phyloP scores from a whole-genome alignment of 2,797 vertebrate species.

The Poecilia wingei region DNA sequence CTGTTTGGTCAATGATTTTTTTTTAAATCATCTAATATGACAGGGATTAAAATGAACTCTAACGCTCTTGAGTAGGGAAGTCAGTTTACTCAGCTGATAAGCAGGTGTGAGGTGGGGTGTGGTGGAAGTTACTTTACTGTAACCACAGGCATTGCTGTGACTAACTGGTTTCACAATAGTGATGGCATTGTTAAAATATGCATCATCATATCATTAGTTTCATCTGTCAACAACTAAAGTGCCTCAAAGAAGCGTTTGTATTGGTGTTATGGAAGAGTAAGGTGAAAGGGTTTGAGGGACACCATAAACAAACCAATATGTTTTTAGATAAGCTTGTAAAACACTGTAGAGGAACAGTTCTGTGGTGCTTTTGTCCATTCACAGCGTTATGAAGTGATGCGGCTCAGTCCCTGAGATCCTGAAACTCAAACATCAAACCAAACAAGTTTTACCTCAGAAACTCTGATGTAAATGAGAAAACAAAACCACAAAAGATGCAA shows the following conservation, averaged over 20 bases:
- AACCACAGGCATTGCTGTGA: not conserved
- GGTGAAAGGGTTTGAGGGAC: not conserved
- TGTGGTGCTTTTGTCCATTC: not conserved
- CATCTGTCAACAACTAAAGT: not conserved
- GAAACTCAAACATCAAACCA: not conserved
- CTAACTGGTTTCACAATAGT: not conserved
- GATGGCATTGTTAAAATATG: not conserved
- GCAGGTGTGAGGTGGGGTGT: not conserved
- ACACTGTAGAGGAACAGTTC: not conserved
- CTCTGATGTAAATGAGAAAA: not conserved
- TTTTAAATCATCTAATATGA: not conserved
- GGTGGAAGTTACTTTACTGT: not conserved
- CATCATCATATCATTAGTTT: not conserved
- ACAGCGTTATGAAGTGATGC: not conserved
- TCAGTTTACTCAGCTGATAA: not conserved
- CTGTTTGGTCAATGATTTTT: not conserved
- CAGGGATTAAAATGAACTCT: not conserved
- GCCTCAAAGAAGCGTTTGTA: not conserved
- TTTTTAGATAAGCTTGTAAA: not conserved
- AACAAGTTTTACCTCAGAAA: not conserved
- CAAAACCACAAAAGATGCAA: not conserved
- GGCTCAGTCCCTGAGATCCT: too few species aligned
- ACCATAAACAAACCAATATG: not conserved
- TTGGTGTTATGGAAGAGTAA: not conserved
- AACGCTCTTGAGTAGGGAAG: not conserved